Evolutionary conservation across 2,888 invertebrate species (phyloP).

Genomic region (Gasteruption jaculator): DNA sequence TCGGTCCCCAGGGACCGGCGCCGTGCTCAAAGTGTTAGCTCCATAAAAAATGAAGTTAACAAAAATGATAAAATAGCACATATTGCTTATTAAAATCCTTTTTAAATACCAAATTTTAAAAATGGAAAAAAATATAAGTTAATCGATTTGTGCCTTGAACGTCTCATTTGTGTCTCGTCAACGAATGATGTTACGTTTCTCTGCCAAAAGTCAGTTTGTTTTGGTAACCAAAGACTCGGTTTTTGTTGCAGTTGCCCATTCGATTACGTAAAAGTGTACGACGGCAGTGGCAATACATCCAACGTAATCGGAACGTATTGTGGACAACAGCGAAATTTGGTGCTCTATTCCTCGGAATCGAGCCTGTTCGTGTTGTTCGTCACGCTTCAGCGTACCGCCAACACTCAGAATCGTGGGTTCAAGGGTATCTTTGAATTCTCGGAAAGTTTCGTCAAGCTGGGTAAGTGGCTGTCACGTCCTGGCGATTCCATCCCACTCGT

Average conservation of each 20-base stretch:
- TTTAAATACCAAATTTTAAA: too few relatives aligned
- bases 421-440: constrained; percentile 99
- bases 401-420: constrained; percentile 96
- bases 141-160: too few relatives aligned
- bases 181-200: too few relatives aligned
- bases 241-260: constrained; percentile 83
- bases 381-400: constrained; percentile 85
- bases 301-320: constrained; percentile 95
- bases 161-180: too few relatives aligned
- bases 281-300: constrained; percentile 84
- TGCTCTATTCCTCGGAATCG: constrained; percentile 90
- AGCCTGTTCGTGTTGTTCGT: constrained; percentile 87
- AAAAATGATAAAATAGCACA: too few relatives aligned
- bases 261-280: constrained; percentile 96
- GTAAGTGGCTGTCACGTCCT: constrained; percentile 62
- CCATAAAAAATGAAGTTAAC: too few relatives aligned
- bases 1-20: too few relatives aligned
- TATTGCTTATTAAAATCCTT: too few relatives aligned
- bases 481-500: not conserved
- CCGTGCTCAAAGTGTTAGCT: too few relatives aligned
- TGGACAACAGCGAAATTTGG: constrained; percentile 93
- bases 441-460: constrained; percentile 96
- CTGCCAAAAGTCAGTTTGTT: too few relatives aligned
- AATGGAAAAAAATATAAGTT: too few relatives aligned
- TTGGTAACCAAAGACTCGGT: too few relatives aligned